Percentiles rank a stretch among this genome's conserved stretches.
phyloP scores from a whole-genome alignment of 2,113 vertebrate species.

The Okapia johnstoni region DNA sequence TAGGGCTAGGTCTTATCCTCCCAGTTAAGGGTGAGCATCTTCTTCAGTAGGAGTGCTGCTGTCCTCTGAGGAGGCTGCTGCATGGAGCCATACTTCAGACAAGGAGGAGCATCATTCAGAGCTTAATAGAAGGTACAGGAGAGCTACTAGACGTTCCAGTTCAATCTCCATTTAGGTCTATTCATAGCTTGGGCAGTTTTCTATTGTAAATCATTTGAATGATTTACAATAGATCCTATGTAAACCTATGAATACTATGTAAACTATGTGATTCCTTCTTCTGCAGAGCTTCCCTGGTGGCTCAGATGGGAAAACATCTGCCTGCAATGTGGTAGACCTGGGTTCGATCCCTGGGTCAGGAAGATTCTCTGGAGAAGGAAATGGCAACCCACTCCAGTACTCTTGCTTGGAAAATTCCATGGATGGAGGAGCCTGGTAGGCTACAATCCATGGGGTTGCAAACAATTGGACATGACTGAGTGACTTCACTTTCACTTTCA shows the following conservation, averaged over 20 bases:
- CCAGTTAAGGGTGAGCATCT: neutral
- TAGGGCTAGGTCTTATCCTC: neutral
- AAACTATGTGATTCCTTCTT: neutral
- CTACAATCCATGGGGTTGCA: neutral
- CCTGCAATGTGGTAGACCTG: neutral
- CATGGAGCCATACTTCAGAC: neutral
- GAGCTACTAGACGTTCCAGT: neutral
- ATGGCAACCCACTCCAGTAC: neutral
- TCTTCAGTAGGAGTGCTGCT: neutral
- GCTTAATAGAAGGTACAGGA: neutral
- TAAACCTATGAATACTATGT: neutral
- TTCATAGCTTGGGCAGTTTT: slow-evolving; percentile 29
- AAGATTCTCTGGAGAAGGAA: neutral
- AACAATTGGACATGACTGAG: accelerated
- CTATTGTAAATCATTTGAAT: neutral
- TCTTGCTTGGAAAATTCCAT: neutral
- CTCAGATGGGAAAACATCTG: neutral
- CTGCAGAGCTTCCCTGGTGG: neutral
- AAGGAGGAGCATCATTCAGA: neutral
- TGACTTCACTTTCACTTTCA: neutral
- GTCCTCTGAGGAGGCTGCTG: neutral
- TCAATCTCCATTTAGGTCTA: slow-evolving; percentile 17
- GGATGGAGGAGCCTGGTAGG: neutral
- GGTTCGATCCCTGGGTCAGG: neutral
- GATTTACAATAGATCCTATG: neutral